A percentile compares a stretch with the other conserved stretches of the same genome.
Evolutionary conservation across 2,113 vertebrate genomes (phyloP).

Genomic region (Mirza zaza): DNA sequence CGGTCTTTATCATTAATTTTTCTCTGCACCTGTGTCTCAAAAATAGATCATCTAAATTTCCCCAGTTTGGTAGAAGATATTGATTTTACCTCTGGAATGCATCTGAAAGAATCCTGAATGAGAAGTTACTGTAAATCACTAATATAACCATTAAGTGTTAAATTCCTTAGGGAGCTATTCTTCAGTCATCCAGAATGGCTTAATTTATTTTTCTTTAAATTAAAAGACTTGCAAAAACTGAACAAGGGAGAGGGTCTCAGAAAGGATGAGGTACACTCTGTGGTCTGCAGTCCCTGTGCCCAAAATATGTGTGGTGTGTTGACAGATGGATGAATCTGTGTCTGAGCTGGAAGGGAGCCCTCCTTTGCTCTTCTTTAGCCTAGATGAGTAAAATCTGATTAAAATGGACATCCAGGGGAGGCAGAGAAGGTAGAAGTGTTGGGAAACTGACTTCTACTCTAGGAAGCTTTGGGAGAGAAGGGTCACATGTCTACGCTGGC

Average conservation of each 20-base stretch:
- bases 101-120: slow-evolving; percentile 64
- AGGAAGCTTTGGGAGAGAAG: not conserved
- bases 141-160: slow-evolving; percentile 54
- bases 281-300: not conserved
- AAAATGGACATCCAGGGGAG: not conserved
- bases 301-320: not conserved
- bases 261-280: not conserved
- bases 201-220: slow-evolving; percentile 63
- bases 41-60: slow-evolving; percentile 41
- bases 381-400: not conserved
- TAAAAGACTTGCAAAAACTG: slow-evolving; percentile 13
- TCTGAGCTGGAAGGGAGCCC: not conserved
- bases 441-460: not conserved
- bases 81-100: slow-evolving; percentile 60
- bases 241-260: not conserved
- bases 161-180: slow-evolving; percentile 21
- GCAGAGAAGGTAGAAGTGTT: not conserved
- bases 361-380: not conserved
- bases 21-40: not conserved
- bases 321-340: not conserved
- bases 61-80: slow-evolving; percentile 41
- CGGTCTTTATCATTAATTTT: slow-evolving; percentile 11
- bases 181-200: slow-evolving; percentile 31
- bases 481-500: not conserved
- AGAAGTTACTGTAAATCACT: slow-evolving; percentile 61